These are phyloP conservation scores for Corvus moneduloides DNA, from an alignment of 2,113 vertebrate genomes.

Conservation along the genomic window DNA sequence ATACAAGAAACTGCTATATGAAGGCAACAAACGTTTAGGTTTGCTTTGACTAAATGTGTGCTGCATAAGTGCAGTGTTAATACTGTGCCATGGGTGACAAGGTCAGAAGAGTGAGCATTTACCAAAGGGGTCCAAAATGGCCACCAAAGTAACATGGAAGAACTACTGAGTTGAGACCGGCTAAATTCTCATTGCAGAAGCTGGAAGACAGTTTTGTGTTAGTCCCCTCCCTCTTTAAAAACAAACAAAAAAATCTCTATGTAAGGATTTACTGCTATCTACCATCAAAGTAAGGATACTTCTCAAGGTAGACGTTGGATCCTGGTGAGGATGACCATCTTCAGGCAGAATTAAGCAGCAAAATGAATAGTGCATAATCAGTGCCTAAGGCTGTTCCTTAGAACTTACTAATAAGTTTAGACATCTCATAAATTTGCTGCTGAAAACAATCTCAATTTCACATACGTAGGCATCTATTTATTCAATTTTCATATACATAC, in stretches of 20 bases:
- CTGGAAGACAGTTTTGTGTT: not conserved
- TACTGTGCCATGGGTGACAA: rapidly evolving
- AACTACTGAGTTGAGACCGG: not conserved
- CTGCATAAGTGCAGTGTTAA: too few relatives aligned
- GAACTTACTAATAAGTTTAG: not conserved
- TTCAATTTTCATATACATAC: not conserved
- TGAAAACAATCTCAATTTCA: not conserved
- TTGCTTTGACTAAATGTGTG: not conserved
- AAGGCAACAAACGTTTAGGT: not conserved
- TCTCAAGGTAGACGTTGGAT: conserved; percentile 15
- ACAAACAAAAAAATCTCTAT: not conserved
- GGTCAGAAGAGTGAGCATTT: not conserved
- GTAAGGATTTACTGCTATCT: not conserved
- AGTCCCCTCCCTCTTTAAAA: rapidly evolving
- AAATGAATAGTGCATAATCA: not conserved
- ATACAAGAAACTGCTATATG: not conserved
- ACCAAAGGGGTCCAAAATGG: not conserved
- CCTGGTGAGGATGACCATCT: not conserved
- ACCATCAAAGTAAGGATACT: not conserved
- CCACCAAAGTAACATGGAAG: rapidly evolving
- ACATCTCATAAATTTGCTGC: not conserved
- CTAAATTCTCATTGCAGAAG: not conserved
- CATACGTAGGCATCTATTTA: not conserved
- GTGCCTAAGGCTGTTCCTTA: not conserved
- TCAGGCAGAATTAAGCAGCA: not conserved